Evolutionary conservation across 2,113 vertebrate species (phyloP), one percentile per base, ranked within the genome.

Genomic region (Promerops cafer): DNA sequence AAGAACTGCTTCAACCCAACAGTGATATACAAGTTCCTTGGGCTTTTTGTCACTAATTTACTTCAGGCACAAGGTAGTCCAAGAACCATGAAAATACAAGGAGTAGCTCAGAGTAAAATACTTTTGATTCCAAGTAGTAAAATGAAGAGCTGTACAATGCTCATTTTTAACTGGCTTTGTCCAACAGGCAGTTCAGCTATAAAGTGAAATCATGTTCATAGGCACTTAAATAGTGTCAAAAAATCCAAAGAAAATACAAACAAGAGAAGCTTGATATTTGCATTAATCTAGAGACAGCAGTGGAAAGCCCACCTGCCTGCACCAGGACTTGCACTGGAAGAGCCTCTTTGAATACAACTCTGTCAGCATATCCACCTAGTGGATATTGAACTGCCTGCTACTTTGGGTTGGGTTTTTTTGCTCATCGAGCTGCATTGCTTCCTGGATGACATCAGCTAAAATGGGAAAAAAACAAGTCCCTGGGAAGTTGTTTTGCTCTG

Each of bases 321-420:
- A 49, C 20, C 17, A 42, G 53, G 40, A 30, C 28, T 87, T 85
- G 40, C 16, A 16, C 20, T 52, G 18, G 21, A 45, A 50, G 13
- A 83, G 16, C 16, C 12, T 59, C 64, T 79, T 72, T n/a, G 1
- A 4, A 16, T 27, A 40, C 7, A 42, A 6, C 31, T 87, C 70
- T 80, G 18, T 49, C 85, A 88, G 66, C 37, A 35, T 22, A 53
- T 57, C 23, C n/a, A 39, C 44, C 28, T 31, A 13, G 10, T 40
- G 53, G 78, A 59, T 27, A 14, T 3, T 64, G 64, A 68, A 31
- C 44, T 70, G 69, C 7, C 42, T 75, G 35, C 49, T 26, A 3
- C 10, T 44, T 64, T 31, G 12, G 16, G 18, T 20, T 28, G 27
- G 1, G 19, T 0, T 20, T 37, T 8, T 0, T 23, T 16, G 0